These are phyloP conservation scores for Benthosema pterotum DNA, from an alignment of 2,797 vertebrate genomes.

Conservation along the genomic window DNA sequence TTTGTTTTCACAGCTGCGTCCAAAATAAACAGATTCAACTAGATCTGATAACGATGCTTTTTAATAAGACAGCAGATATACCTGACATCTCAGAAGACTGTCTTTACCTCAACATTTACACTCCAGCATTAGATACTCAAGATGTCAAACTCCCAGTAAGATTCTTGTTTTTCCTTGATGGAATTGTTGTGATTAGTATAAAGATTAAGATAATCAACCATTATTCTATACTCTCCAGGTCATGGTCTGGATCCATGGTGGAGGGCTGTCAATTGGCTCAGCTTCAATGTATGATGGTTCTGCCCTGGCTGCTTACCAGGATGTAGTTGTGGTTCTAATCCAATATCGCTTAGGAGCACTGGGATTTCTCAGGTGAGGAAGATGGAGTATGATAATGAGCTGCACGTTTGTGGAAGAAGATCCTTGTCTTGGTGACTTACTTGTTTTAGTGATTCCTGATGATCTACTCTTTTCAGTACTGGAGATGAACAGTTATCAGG, in stretches of 20 bases:
- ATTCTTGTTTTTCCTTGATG: neutral
- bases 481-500: conserved; percentile 74
- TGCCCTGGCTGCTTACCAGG: conserved; percentile 76
- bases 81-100: conserved; percentile 80
- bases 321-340: conserved; percentile 82
- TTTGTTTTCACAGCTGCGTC: conserved; percentile 64
- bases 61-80: rapidly evolving
- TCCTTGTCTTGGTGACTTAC: neutral
- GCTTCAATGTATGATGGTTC: conserved; percentile 78
- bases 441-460: neutral
- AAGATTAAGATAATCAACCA: neutral
- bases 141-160: conserved; percentile 73
- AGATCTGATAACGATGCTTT: rapidly evolving
- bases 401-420: neutral
- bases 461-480: conserved; percentile 62
- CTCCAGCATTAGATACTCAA: conserved; percentile 64
- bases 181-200: no score
- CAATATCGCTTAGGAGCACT: conserved; percentile 85
- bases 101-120: conserved; percentile 82
- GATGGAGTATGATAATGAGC: neutral
- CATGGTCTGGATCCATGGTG: conserved; percentile 87
- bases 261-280: conserved; percentile 54
- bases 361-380: conserved; percentile 84
- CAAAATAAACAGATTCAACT: conserved; percentile 1
- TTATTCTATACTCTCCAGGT: conserved; percentile 69